Evolutionary conservation across 2,113 vertebrate species (phyloP).

Genomic region (Engystomops pustulosus): DNA sequence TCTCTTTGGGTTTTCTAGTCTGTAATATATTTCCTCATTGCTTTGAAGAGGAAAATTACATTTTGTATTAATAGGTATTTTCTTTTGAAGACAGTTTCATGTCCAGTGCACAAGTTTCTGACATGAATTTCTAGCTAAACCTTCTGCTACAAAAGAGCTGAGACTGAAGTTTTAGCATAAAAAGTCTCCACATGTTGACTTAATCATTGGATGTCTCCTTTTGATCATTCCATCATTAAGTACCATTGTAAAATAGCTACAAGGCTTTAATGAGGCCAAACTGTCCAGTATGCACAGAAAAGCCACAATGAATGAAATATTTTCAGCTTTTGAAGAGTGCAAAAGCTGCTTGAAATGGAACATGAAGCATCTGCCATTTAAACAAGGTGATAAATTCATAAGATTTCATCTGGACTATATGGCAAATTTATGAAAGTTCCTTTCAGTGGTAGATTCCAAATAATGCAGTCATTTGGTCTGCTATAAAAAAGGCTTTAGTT

Average conservation of each 20-base stretch:
- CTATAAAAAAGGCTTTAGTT: constrained; percentile 34
- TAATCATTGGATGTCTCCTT: constrained; percentile 57
- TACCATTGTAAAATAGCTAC: constrained; percentile 54
- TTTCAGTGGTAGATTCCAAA: constrained; percentile 42
- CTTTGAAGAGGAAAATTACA: constrained; percentile 56
- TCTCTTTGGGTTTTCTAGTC: constrained; percentile 21
- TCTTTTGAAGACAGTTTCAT: constrained; percentile 50
- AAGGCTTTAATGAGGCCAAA: constrained; percentile 56
- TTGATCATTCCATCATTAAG: constrained; percentile 58
- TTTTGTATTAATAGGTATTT: constrained; percentile 57
- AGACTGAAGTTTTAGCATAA: constrained; percentile 47
- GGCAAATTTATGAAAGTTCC: constrained; percentile 44
- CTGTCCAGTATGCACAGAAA: constrained; percentile 48
- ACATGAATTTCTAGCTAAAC: constrained; percentile 43
- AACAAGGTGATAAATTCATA: constrained; percentile 57
- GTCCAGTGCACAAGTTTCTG: constrained; percentile 16
- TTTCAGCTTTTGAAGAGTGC: constrained; percentile 54
- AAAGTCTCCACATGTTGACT: constrained; percentile 55
- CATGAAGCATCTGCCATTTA: constrained; percentile 50
- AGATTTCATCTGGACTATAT: constrained; percentile 53
- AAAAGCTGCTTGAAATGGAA: constrained; percentile 49
- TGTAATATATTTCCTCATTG: constrained; percentile 42
- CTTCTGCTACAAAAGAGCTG: constrained; percentile 42
- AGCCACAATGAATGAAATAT: constrained; percentile 53
- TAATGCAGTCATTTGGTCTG: constrained; percentile 27